Evolutionary conservation across 2,797 vertebrate species (phyloP).

Genomic region (Eremophila alpestris): DNA sequence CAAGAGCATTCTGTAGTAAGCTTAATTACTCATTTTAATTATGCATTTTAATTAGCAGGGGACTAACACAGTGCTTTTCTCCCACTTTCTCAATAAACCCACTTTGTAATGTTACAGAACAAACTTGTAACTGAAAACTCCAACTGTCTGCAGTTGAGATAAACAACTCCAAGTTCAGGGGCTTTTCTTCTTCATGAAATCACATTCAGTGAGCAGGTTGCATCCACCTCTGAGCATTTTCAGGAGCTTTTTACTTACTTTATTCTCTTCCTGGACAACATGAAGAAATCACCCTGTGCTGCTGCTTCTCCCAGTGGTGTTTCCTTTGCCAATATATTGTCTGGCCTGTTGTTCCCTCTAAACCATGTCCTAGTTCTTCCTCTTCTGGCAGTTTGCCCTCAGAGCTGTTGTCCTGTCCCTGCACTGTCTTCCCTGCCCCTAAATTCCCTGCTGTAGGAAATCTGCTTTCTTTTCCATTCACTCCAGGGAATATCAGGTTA

Average conservation of each 20-base stretch:
- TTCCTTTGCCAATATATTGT: background rate
- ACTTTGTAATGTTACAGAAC: conserved; percentile 31
- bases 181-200: background rate
- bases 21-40: conserved; percentile 66
- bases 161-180: background rate
- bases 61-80: conserved; percentile 52
- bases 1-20: conserved; percentile 51
- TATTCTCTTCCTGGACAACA: background rate
- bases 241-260: background rate
- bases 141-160: background rate
- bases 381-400: background rate
- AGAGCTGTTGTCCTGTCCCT: background rate
- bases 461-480: background rate
- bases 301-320: background rate
- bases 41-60: conserved; percentile 59
- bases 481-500: background rate
- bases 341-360: background rate
- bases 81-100: conserved; percentile 46
- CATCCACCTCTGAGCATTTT: background rate
- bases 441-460: background rate
- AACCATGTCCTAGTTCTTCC: background rate
- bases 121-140: conserved; percentile 42
- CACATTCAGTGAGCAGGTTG: background rate
- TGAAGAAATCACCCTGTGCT: background rate
- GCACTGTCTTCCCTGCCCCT: background rate